Evolutionary conservation across 1,140 invertebrate species (phyloP).

Genomic region (Gonatopus flavifemur): DNA sequence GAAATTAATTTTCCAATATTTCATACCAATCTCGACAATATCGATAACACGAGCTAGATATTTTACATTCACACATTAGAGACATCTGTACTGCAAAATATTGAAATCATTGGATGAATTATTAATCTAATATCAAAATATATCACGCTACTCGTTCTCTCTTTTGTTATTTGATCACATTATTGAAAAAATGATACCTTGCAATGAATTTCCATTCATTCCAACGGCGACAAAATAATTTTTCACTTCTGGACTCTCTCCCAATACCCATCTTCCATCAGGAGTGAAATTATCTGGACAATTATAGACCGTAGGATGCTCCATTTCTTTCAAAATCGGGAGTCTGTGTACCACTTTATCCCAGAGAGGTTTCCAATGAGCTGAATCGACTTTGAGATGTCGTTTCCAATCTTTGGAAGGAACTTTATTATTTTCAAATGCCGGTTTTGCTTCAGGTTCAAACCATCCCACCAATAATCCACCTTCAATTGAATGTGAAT

Average conservation of each 20-base stretch:
- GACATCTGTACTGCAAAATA: no score
- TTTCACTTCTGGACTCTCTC: conserved; percentile 71
- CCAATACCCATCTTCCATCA: conserved; percentile 69
- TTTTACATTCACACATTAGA: no score
- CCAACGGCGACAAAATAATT: conserved; percentile 84
- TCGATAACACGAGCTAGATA: no score
- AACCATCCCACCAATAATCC: conserved; percentile 71
- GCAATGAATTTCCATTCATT: conserved; percentile 68
- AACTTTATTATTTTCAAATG: conserved; percentile 63
- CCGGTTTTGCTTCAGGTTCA: conserved; percentile 66
- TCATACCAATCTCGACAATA: no score
- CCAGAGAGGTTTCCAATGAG: conserved; percentile 67
- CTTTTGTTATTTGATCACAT: conserved; percentile 1
- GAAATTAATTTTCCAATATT: no score
- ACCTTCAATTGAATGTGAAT: conserved; percentile 36
- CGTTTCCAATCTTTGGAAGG: conserved; percentile 63
- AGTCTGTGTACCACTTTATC: conserved; percentile 68
- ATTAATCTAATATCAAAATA: background rate
- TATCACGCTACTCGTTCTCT: no score
- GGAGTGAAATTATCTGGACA: conserved; percentile 81
- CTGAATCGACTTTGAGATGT: conserved; percentile 61
- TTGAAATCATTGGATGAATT: no score
- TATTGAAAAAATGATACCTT: conserved; percentile 38
- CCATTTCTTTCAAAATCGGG: conserved; percentile 63
- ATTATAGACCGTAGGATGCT: conserved; percentile 64